Evolutionary conservation across 2,113 vertebrate species (phyloP).

Genomic region (Candoia aspera): DNA sequence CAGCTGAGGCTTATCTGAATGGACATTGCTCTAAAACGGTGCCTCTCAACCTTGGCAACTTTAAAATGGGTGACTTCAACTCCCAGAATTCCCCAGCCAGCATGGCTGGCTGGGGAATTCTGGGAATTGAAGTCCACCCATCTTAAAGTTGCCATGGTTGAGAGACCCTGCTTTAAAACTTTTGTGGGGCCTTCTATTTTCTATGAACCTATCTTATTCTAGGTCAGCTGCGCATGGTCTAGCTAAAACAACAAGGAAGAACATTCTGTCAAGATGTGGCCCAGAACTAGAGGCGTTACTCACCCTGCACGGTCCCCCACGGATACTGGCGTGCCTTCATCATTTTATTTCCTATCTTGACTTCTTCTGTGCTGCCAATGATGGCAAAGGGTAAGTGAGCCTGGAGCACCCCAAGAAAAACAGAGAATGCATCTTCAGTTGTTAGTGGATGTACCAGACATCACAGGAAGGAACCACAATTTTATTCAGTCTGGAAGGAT

Average conservation of each 20-base stretch:
- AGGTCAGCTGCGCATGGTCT: neutral
- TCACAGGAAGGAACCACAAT: neutral
- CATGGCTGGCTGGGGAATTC: neutral
- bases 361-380: slow-evolving; percentile 95
- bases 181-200: neutral
- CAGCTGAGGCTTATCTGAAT: neutral
- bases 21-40: neutral
- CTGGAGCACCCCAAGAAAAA: slow-evolving; percentile 71
- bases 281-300: slow-evolving; percentile 49
- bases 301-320: slow-evolving; percentile 96
- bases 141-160: neutral
- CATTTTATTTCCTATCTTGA: slow-evolving; percentile 99
- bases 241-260: neutral
- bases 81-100: neutral
- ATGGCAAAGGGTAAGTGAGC: slow-evolving; percentile 97
- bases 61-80: neutral
- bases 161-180: neutral
- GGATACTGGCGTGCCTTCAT: slow-evolving; percentile 97
- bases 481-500: neutral
- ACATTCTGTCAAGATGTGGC: neutral
- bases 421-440: neutral
- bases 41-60: neutral
- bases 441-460: neutral
- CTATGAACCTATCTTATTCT: neutral
- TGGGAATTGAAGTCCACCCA: neutral